Percentiles rank a stretch among this genome's conserved stretches.
Evolutionary conservation across 2,113 vertebrate species (phyloP).

Genomic region (Vulpes ferrilata): DNA sequence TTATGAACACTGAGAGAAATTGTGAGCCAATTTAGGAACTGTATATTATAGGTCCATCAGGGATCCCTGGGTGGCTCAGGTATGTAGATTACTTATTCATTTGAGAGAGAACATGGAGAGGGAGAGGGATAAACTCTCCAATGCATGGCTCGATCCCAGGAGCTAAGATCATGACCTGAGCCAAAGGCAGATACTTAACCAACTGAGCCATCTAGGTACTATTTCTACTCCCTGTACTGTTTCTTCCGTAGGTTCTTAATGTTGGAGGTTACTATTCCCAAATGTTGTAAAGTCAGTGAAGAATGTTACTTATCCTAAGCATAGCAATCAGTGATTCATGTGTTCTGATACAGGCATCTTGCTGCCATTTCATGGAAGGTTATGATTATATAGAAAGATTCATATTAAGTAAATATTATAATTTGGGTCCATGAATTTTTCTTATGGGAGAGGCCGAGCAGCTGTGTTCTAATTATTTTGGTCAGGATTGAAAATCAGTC

Average conservation of each 20-base stretch:
- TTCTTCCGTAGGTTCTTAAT: not conserved
- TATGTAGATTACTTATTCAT: too few relatives aligned
- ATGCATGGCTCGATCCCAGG: too few relatives aligned
- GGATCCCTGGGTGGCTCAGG: too few relatives aligned
- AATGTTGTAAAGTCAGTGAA: not conserved
- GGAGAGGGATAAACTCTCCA: too few relatives aligned
- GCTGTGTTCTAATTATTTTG: slow-evolving; percentile 70
- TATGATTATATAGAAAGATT: slow-evolving; percentile 29
- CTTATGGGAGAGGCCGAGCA: slow-evolving; percentile 43
- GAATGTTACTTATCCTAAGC: not conserved
- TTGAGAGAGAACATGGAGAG: too few relatives aligned
- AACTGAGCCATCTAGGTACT: too few relatives aligned
- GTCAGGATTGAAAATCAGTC: slow-evolving; percentile 59
- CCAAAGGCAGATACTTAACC: too few relatives aligned
- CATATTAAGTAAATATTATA: slow-evolving; percentile 49
- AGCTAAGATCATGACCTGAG: too few relatives aligned
- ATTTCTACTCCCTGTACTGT: not conserved
- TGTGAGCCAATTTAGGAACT: not conserved
- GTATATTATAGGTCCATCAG: not conserved
- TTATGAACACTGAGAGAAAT: not conserved
- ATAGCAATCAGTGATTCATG: not conserved
- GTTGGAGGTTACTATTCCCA: not conserved
- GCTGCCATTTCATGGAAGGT: slow-evolving; percentile 28
- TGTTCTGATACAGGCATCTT: slow-evolving; percentile 40
- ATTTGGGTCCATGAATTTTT: slow-evolving; percentile 67